Base-by-base conservation (phyloP, 2,888 invertebrate genomes). In the Perizoma flavofasciatum region DNA sequence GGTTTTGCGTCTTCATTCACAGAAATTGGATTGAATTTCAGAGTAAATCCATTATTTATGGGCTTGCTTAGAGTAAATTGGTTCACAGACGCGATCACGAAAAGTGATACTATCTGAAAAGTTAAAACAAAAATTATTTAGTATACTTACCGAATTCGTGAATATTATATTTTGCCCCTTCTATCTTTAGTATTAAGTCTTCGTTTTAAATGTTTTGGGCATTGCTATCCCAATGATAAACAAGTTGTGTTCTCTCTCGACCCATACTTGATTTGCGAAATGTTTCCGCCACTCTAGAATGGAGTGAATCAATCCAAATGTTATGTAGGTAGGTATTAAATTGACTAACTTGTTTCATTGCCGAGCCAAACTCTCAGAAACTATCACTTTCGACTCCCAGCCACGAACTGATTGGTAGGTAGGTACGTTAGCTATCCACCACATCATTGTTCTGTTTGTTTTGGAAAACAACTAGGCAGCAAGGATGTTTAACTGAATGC, bases 1-100 rank as follows among this genome's bases (percentile, higher is more conserved):
- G 72, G 67, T 49, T 57, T 73, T 0, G 62, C 47, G 10, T 83
- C 77, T 55, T 85, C 80, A 66, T 82, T 85, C 0, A 62, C 32
- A 5, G 75, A 71, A 45, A 73, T 54, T 0, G 83, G 78, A 60
- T 76, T 84, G 33, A 84, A 81, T 61, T 82, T 85, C 4, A 85
- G 57, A 54, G 75, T 79, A 52, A 84, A 79, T 47, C 84, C 84
- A 65, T 84, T 83, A 45, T 81, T 79, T 64, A 86, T 80, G 1
- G 88, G 83, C 11, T 74, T 70, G 59, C 81, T 68, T 60, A 74
- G 63, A 40, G 70, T 72, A 8, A 68, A 43, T 58, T 65, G 63
- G 46, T 72, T 61, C 40, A 70, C 65, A 44, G 69, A 65, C 40
- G 62, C 65, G 37, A 79, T 51, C 48, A 75, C 57, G 22, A 78